A percentile compares a stretch with the other conserved stretches of the same genome.
Evolutionary conservation across 2,797 vertebrate genomes (phyloP).

Genomic region (Gallinago solitaria): DNA sequence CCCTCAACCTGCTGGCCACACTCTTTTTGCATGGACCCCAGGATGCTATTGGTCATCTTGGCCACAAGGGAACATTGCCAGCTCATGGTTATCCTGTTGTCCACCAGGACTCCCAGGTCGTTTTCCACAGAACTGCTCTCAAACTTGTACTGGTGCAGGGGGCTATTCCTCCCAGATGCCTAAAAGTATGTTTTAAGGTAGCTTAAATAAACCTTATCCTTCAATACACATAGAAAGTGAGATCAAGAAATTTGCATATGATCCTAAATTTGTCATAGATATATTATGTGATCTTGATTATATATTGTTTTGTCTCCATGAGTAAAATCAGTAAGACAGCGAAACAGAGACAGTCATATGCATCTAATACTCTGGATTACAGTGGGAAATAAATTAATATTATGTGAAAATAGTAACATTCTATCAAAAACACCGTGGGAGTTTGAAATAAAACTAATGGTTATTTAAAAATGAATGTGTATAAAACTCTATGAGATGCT

Average conservation of each 20-base stretch:
- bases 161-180: neutral
- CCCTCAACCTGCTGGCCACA: too few species aligned
- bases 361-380: neutral
- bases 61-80: too few species aligned
- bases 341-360: neutral
- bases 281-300: neutral
- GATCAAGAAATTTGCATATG: neutral
- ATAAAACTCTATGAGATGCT: neutral
- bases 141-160: too few species aligned
- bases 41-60: too few species aligned
- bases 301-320: neutral
- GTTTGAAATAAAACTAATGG: constrained; percentile 8
- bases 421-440: neutral
- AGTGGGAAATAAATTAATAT: constrained; percentile 6
- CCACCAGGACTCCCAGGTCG: too few species aligned
- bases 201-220: neutral
- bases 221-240: neutral
- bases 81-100: too few species aligned
- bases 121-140: too few species aligned
- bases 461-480: constrained; percentile 44
- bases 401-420: constrained; percentile 2
- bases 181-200: neutral
- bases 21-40: too few species aligned
- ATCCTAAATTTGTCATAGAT: neutral
- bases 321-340: neutral